phyloP scores from a whole-genome alignment of 2,113 vertebrate species.

The Ranitomeya imitator region DNA sequence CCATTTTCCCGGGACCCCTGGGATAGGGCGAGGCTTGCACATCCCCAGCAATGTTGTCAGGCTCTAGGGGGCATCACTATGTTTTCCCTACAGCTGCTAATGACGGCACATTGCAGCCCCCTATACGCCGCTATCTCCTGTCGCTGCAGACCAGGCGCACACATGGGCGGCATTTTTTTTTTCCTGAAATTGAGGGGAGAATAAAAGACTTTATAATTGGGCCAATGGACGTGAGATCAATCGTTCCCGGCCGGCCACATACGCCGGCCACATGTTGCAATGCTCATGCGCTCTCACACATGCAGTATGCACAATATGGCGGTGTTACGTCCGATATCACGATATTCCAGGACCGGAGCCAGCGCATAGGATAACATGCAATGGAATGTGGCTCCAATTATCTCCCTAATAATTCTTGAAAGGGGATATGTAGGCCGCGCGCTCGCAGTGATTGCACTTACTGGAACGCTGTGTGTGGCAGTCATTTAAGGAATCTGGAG shows the following conservation, averaged over 20 bases:
- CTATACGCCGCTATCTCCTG: neutral
- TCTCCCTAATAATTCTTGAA: conserved; percentile 44
- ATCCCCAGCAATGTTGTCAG: no score
- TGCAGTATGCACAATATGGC: neutral
- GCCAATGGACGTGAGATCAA: neutral
- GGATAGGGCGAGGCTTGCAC: no score
- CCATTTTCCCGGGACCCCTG: no score
- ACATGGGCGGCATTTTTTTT: no score
- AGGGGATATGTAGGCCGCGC: conserved; percentile 6
- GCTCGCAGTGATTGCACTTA: conserved; percentile 8
- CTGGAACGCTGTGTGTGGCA: conserved; percentile 48
- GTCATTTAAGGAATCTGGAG: conserved; percentile 2
- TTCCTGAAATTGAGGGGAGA: neutral
- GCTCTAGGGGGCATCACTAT: no score
- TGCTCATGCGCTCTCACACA: neutral
- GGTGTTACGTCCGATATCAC: neutral
- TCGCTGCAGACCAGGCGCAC: no score
- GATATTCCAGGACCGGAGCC: conserved; percentile 14
- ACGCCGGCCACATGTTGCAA: neutral
- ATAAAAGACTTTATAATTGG: neutral
- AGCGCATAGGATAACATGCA: conserved; percentile 12
- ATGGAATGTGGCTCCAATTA: conserved; percentile 47
- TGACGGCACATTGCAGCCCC: neutral
- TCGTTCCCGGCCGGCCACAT: neutral
- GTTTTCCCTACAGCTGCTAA: no score